Base-by-base conservation (phyloP, 2,113 vertebrate genomes). In the Gymnogyps californianus region DNA sequence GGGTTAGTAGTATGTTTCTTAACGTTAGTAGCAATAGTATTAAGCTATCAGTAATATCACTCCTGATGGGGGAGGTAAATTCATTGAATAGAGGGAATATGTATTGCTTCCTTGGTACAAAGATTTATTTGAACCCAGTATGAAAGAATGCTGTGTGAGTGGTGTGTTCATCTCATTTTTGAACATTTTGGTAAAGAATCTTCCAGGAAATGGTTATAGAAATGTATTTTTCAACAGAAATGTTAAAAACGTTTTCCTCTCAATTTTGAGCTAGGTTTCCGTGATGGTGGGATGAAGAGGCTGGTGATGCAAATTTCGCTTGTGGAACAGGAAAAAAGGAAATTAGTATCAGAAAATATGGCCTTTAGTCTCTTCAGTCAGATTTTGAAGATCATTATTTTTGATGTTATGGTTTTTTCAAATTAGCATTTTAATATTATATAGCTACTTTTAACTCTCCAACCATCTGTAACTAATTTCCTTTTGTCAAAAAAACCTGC, bases 341-440 rank as follows among this genome's bases (percentile, higher is more conserved):
- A 76, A 32, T 25, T 54, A 70, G 2, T 44, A 40, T 54, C 18
- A 51, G 47, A 83, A 93, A 90, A 66, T 22, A 31, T 18, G n/a
- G n/a, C 28, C 40, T 86, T 93, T n/a, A 80, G 8, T 71, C 26
- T 87, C 13, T 81, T 71, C 8, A 40, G 51, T 70, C 21, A 79
- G 34, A 85, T 83, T 93, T 96, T 91, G 83, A 89, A 81, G 31
- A 81, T 78, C 8, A 71, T 91, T 77, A 54, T 93, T 90, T 94
- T 94, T 93, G 55, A 91, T 80, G 34, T 25, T 90, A 55, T 51
- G 14, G 46, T 82, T 85, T 81, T 86, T 69, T 38, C 29, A 34
- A 44, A 83, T 87, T 90, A 90, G 5, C 46, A 80, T 93, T 96
- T 95, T 90, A 77, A 66, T 83, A 76, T 91, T 89, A 58, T 77